Conservation (phyloP, 2,888 invertebrate genomes). For the Selenia dentaria region DNA sequence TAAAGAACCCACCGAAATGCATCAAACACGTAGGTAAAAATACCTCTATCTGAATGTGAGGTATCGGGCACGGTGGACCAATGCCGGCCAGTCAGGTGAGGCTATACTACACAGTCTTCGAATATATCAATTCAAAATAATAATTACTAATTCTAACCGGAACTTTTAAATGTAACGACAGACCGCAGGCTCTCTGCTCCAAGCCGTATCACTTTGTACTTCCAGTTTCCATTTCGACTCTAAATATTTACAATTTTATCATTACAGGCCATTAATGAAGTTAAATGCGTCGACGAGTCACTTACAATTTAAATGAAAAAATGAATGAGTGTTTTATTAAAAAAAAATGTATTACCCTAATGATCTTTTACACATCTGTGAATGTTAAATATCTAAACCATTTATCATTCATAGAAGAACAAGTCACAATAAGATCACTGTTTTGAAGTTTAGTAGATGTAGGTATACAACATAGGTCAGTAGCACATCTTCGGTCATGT, state of each 20-base stretch:
- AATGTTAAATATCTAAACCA: neutral
- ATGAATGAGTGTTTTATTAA: slow-evolving; percentile 29
- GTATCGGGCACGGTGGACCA: too few relatives aligned
- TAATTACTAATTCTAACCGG: too few relatives aligned
- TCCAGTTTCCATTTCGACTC: slow-evolving; percentile 44
- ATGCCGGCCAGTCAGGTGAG: neutral
- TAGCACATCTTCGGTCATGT: slow-evolving; percentile 15
- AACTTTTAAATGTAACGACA: neutral
- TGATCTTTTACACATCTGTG: slow-evolving; percentile 28
- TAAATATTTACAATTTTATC: slow-evolving; percentile 60
- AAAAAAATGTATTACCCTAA: slow-evolving; percentile 37
- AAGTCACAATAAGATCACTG: too few relatives aligned
- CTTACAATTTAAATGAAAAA: slow-evolving; percentile 33
- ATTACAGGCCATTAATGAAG: slow-evolving; percentile 69
- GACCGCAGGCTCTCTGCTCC: neutral
- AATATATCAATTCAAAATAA: neutral
- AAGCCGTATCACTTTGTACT: slow-evolving; percentile 48
- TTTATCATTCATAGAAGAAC: slow-evolving; percentile 6
- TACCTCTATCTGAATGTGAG: too few relatives aligned
- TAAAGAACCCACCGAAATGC: neutral
- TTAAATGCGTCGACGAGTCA: slow-evolving; percentile 64
- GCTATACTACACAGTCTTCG: slow-evolving; percentile 1
- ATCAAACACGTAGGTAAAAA: too few relatives aligned
- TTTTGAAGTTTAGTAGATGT: slow-evolving; percentile 1
- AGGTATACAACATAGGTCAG: neutral